Conservation (phyloP, 2,797 vertebrate species). For the Anniella stebbinsi region DNA sequence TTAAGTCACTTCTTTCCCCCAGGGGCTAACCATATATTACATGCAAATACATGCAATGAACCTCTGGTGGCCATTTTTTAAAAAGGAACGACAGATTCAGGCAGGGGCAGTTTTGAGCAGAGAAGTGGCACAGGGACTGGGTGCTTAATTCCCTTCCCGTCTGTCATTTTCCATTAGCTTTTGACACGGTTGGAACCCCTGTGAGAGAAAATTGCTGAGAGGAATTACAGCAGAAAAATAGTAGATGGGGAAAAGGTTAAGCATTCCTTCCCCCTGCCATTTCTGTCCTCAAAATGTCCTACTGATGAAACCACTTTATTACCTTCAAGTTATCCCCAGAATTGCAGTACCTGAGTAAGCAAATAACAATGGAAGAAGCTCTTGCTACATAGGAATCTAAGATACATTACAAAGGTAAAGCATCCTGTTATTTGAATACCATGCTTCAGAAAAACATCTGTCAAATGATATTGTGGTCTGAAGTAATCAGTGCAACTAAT, state of each 20-base stretch:
- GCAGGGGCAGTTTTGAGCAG: no score
- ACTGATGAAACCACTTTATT: not conserved
- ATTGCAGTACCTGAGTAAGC: not conserved
- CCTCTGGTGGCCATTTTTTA: no score
- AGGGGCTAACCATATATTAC: not conserved
- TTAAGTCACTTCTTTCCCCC: not conserved
- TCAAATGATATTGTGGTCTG: slow-evolving; percentile 54
- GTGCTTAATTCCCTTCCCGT: not conserved
- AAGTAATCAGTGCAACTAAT: slow-evolving; percentile 78
- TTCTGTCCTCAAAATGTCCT: not conserved
- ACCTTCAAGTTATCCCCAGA: not conserved
- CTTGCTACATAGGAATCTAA: slow-evolving; percentile 27
- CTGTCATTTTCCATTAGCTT: not conserved
- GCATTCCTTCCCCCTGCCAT: no score
- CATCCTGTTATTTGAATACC: slow-evolving; percentile 28
- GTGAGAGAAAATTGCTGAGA: not conserved
- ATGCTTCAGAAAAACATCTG: slow-evolving; percentile 69
- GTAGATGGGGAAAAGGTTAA: not conserved
- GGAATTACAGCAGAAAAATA: not conserved
- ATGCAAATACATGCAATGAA: not conserved
- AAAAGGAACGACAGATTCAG: no score
- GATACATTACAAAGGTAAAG: slow-evolving; percentile 50
- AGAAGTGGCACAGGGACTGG: not conserved
- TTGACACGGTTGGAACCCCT: not conserved
- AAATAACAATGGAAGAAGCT: not conserved